Evolutionary conservation across 2,113 vertebrate species (phyloP).

Genomic region (Ranitomeya imitator): DNA sequence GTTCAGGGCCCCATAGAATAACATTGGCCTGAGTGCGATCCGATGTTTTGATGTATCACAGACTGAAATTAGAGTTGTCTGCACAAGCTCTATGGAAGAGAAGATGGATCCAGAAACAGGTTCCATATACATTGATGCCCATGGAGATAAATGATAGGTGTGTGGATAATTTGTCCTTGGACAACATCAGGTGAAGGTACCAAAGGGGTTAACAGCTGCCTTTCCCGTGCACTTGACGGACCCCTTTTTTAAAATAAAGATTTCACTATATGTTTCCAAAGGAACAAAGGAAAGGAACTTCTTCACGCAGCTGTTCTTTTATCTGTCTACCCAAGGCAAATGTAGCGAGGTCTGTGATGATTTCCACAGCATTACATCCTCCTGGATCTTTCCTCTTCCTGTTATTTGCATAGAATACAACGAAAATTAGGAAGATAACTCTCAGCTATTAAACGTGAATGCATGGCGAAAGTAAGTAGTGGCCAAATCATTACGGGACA

Average conservation of each 20-base stretch:
- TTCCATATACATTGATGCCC: not conserved
- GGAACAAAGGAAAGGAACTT: conserved; percentile 9
- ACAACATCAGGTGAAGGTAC: not conserved
- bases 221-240: not conserved
- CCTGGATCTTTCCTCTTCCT: not conserved
- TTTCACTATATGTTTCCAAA: not conserved
- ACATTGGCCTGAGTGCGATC: too few relatives aligned
- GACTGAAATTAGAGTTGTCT: too few relatives aligned
- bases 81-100: too few relatives aligned
- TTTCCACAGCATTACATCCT: not conserved
- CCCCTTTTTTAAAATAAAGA: not conserved
- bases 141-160: not conserved
- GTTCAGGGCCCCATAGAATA: too few relatives aligned
- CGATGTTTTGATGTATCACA: too few relatives aligned
- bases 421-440: not conserved
- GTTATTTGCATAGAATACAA: conserved; percentile 24
- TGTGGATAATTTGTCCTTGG: not conserved
- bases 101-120: too few relatives aligned
- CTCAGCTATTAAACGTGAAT: not conserved
- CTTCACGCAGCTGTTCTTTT: not conserved
- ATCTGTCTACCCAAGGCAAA: conserved; percentile 7
- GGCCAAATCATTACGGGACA: not conserved
- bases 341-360: not conserved
- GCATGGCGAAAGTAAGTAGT: not conserved
- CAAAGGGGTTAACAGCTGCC: not conserved